Evolutionary conservation across 2,888 invertebrate species (phyloP).

Genomic region (Apomyelois bistriatella): DNA sequence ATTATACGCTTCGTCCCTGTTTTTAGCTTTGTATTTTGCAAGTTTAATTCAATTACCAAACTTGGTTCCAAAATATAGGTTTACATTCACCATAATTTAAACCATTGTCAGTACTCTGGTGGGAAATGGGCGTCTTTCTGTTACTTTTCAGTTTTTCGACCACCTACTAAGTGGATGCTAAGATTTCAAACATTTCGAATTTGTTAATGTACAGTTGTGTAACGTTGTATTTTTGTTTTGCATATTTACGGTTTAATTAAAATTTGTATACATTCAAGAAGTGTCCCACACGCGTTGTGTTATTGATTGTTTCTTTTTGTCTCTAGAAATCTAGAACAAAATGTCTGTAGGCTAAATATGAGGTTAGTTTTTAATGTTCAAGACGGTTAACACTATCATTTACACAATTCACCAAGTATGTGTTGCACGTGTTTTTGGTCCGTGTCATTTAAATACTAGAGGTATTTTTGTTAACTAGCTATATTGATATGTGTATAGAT

Average conservation of each 20-base stretch:
- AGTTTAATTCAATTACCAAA: too few species aligned
- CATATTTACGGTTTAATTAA: background rate
- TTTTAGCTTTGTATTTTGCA: too few species aligned
- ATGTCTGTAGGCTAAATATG: background rate
- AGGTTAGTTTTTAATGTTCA: background rate
- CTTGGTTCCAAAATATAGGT: too few species aligned
- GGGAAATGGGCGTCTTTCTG: too few species aligned
- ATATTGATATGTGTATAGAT: conserved; percentile 5
- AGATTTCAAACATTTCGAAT: too few species aligned
- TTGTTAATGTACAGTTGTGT: background rate
- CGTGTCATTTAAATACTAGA: conserved; percentile 1
- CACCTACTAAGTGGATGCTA: too few species aligned
- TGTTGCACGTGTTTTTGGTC: conserved; percentile 6
- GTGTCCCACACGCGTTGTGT: background rate
- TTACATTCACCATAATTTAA: too few species aligned
- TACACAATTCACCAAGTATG: background rate
- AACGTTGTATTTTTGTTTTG: background rate
- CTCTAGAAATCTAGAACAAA: background rate
- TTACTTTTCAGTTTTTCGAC: too few species aligned
- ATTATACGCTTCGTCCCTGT: too few species aligned
- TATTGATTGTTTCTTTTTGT: conserved; percentile 1
- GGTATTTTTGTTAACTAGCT: background rate
- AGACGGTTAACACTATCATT: background rate
- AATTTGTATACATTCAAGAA: background rate
- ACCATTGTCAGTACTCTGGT: too few species aligned